Base-by-base conservation (phyloP, 2,113 vertebrate genomes). In the Trogon surrucura region DNA sequence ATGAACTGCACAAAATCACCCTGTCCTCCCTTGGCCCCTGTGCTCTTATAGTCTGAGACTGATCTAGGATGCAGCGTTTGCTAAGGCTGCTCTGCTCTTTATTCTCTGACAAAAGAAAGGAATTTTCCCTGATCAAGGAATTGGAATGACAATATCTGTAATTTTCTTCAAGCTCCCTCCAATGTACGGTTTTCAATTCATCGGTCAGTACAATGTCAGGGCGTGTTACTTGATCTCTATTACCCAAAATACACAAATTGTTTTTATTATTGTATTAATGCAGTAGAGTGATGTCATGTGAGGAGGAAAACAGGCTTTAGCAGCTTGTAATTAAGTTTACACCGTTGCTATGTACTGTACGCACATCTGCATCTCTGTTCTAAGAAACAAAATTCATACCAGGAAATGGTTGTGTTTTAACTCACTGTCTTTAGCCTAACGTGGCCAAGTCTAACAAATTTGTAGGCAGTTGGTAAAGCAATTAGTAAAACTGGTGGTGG, bases 371-470 rank as follows among this genome's bases (percentile, higher is more conserved):
- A 73, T 34, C 15, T 51, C 69, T 77, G 12, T 50, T 83, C 36
- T 50, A 34, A 41, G 72, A 67, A 93, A 45, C 11, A 56, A 58
- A 80, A 61, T 41, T 45, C 56, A 29, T 9, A n/a, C 13, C 17
- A 45, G 29, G 50, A 69, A 82, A 47, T 19, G 51, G 13, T 45
- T 72, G 19, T 62, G 20, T 29, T 44, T 47, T 60, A 81, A 29
- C 1, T 5, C 51, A 29, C 0, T 0, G n/a, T 27, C 57, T 66
- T 34, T 32, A 73, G 54, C 45, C 58, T 44, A n/a, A 19, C 16
- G n/a, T 22, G 48, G n/a, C 34, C 13, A 61, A n/a, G 20, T 21
- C 47, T 62, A 74, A 50, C 19, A 54, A 47, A 62, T 36, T 38
- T 41, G 27, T 2, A 66, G 23, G n/a, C 34, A 38, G 32, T 6